These are phyloP conservation scores for Gymnocheta viridis DNA, from an alignment of 2,888 invertebrate genomes.

Conservation along the genomic window DNA sequence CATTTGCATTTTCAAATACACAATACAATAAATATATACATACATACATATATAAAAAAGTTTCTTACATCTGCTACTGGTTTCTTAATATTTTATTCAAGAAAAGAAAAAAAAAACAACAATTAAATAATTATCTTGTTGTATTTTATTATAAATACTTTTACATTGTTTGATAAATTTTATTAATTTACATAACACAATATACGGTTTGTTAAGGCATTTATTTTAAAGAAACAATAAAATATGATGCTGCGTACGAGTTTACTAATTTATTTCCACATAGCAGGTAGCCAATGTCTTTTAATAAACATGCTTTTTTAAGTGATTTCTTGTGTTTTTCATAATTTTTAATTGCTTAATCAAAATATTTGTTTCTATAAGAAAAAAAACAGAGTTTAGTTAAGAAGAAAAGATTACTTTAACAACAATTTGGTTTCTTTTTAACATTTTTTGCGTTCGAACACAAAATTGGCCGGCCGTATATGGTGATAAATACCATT, in stretches of 20 bases:
- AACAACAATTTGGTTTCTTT: conserved; percentile 5
- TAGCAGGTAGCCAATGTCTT: conserved; percentile 31
- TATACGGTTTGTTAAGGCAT: conserved; percentile 1
- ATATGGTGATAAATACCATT: conserved; percentile 31
- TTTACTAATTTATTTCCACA: conserved; percentile 20
- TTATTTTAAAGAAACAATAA: conserved; percentile 26
- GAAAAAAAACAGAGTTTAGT: background rate
- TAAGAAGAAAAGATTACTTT: conserved; percentile 1
- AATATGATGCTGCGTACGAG: background rate
- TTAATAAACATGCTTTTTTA: conserved; percentile 40
- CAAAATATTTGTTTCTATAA: background rate
- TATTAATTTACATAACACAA: conserved; percentile 35
- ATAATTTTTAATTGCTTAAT: conserved; percentile 53
- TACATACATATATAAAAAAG: background rate
- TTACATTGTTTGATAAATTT: conserved; percentile 14
- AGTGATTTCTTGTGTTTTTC: conserved; percentile 56
- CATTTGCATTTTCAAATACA: no score
- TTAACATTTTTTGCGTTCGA: background rate
- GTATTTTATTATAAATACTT: background rate
- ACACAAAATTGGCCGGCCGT: conserved; percentile 38
- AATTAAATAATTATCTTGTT: background rate
- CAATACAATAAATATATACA: no score
- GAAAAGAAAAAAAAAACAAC: background rate
- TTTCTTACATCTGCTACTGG: background rate
- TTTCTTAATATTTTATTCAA: no score